These are phyloP conservation scores for Anthrax anthrax DNA, from an alignment of 2,888 invertebrate genomes.

Conservation along the genomic window DNA sequence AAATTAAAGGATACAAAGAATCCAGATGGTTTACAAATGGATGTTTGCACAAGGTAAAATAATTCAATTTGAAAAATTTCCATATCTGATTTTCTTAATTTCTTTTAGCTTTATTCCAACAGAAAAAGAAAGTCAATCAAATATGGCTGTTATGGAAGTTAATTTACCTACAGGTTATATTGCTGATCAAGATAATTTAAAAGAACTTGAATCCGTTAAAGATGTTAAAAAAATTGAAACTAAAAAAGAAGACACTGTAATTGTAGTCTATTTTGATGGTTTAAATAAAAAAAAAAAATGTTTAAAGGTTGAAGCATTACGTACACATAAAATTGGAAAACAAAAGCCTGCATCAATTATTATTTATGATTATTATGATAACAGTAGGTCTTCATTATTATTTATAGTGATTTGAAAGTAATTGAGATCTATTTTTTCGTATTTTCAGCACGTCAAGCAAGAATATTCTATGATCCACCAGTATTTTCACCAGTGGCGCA, in stretches of 20 bases:
- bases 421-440: neutral
- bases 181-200: slow-evolving; percentile 60
- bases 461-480: slow-evolving; percentile 57
- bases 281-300: slow-evolving; percentile 51
- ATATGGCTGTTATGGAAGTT: slow-evolving; percentile 84
- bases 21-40: slow-evolving; percentile 42
- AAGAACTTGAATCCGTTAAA: slow-evolving; percentile 33
- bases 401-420: neutral
- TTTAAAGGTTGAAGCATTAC: slow-evolving; percentile 68
- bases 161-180: slow-evolving; percentile 83
- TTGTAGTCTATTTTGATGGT: slow-evolving; percentile 60
- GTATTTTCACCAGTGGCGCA: slow-evolving; percentile 48
- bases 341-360: slow-evolving; percentile 76
- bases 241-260: slow-evolving; percentile 44
- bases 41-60: slow-evolving; percentile 60
- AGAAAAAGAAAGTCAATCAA: slow-evolving; percentile 47
- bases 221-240: slow-evolving; percentile 47
- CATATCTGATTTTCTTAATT: neutral
- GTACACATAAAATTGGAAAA: slow-evolving; percentile 69
- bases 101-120: slow-evolving; percentile 45
- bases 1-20: slow-evolving; percentile 70
- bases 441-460: slow-evolving; percentile 56
- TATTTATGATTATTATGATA: slow-evolving; percentile 84
- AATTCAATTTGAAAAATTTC: neutral
- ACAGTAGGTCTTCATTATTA: slow-evolving; percentile 44